Evolutionary conservation across 1,140 invertebrate genomes (phyloP).

Genomic region (Drosophila sp.): DNA sequence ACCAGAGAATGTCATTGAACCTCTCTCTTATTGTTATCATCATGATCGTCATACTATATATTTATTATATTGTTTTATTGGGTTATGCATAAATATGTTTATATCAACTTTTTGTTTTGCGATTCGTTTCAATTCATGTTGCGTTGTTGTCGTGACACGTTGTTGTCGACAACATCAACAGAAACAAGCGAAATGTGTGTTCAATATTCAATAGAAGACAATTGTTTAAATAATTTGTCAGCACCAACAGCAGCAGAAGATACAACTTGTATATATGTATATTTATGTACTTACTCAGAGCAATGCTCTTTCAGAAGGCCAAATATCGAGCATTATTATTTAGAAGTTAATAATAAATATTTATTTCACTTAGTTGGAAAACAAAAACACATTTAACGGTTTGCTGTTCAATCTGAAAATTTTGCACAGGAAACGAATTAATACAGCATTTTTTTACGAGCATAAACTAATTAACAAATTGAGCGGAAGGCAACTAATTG

Average conservation of each 20-base stretch:
- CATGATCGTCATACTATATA: not conserved
- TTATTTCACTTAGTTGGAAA: slow-evolving; percentile 22
- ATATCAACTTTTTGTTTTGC: slow-evolving; percentile 50
- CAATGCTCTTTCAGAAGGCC: slow-evolving; percentile 63
- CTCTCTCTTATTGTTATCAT: slow-evolving; percentile 33
- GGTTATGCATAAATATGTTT: slow-evolving; percentile 47
- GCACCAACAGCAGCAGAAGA: slow-evolving; percentile 30
- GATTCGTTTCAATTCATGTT: slow-evolving; percentile 38
- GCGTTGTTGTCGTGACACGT: slow-evolving; percentile 47
- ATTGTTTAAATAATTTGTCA: slow-evolving; percentile 67
- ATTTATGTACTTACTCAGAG: slow-evolving; percentile 20
- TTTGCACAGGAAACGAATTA: slow-evolving; percentile 44
- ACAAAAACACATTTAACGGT: slow-evolving; percentile 24
- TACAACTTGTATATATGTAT: slow-evolving; percentile 14
- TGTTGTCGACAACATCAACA: slow-evolving; percentile 25
- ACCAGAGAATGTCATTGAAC: slow-evolving; percentile 66
- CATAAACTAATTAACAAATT: slow-evolving; percentile 31
- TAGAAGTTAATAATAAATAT: slow-evolving; percentile 29
- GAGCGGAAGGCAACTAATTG: slow-evolving; percentile 38
- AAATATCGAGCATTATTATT: slow-evolving; percentile 14
- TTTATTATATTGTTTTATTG: slow-evolving; percentile 38
- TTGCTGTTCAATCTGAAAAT: slow-evolving; percentile 28
- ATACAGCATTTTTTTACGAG: slow-evolving; percentile 6
- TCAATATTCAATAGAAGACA: slow-evolving; percentile 58
- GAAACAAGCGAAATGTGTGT: slow-evolving; percentile 44